phyloP scores from a whole-genome alignment of 53 echinoderm and acorn worm genomes.

The Stichopus horrens region DNA sequence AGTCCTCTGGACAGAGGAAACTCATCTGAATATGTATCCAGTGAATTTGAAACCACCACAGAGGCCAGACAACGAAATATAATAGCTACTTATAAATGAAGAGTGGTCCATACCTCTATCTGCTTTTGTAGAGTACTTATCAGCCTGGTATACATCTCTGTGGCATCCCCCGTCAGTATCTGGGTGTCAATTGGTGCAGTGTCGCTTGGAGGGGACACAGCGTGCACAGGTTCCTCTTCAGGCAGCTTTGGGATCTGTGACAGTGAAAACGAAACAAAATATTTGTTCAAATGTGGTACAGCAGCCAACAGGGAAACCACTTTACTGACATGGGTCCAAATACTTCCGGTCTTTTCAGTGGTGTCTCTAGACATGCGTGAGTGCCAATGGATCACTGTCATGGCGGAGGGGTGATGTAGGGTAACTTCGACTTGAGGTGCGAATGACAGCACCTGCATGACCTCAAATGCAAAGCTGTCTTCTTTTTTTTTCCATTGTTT shows the following conservation, averaged over 20 bases:
- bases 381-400: no score
- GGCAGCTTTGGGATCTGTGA: conserved; percentile 82
- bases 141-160: conserved; percentile 70
- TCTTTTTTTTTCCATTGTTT: no score
- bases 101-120: conserved; percentile 75
- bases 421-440: no score
- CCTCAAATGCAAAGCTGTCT: no score
- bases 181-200: conserved; percentile 48
- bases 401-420: no score
- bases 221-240: conserved; percentile 35
- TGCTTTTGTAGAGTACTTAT: conserved; percentile 76
- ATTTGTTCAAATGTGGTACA: no score
- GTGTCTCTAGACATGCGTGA: no score
- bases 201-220: conserved; percentile 60
- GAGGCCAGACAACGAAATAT: not conserved
- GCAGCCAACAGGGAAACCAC: no score
- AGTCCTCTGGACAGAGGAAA: not conserved
- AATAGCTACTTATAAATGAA: no score
- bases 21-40: not conserved
- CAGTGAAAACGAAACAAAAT: not conserved
- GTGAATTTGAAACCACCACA: not conserved
- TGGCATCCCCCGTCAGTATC: conserved; percentile 48
- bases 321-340: no score
- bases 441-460: no score
- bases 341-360: no score